Conservation (phyloP, 2,888 invertebrate species). For the Drosophila quasianomalipes region DNA sequence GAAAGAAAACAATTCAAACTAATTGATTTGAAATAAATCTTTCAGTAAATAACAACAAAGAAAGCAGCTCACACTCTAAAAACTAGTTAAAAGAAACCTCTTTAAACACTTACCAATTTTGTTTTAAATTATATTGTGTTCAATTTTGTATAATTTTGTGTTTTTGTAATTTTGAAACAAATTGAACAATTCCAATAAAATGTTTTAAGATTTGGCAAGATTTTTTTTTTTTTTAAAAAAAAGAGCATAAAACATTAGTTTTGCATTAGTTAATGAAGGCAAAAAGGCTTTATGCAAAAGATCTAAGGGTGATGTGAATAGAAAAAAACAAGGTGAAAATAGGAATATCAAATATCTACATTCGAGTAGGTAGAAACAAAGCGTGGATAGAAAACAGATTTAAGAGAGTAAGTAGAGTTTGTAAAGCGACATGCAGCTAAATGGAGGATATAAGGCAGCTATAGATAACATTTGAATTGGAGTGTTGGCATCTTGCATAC, state of each 20-base stretch:
- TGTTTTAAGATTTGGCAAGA: conserved; percentile 51
- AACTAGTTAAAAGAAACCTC: conserved; percentile 50
- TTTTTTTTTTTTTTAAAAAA: conserved; percentile 41
- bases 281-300: conserved; percentile 52
- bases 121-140: conserved; percentile 50
- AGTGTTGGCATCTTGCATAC: conserved; percentile 87
- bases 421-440: conserved; percentile 53
- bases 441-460: conserved; percentile 9
- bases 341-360: conserved; percentile 19
- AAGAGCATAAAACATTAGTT: conserved; percentile 70
- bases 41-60: not conserved
- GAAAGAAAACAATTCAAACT: not conserved
- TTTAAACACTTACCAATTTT: conserved; percentile 72
- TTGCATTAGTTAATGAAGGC: conserved; percentile 68
- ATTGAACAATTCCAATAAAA: conserved; percentile 72
- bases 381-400: conserved; percentile 27
- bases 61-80: conserved; percentile 27
- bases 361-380: conserved; percentile 16
- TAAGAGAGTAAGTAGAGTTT: conserved; percentile 3
- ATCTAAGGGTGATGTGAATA: conserved; percentile 23
- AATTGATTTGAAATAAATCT: not conserved
- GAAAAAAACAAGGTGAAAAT: conserved; percentile 9
- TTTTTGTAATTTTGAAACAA: conserved; percentile 57
- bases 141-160: conserved; percentile 51
- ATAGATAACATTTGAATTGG: not conserved